These are phyloP conservation scores for Drosophila paulistorum DNA, from an alignment of 1,140 invertebrate genomes.

Conservation along the genomic window DNA sequence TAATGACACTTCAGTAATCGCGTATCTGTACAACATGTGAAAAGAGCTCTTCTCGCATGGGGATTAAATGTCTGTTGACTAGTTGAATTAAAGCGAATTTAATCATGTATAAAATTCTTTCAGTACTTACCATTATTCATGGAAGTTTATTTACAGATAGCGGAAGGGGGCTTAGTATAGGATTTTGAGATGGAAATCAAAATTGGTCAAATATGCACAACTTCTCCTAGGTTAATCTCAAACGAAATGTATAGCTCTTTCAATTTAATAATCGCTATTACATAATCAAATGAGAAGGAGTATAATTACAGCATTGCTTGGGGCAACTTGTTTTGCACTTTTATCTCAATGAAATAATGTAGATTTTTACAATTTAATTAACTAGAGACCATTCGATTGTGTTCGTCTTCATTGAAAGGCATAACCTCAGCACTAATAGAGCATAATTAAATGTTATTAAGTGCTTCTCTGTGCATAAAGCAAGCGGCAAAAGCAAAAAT, in stretches of 20 bases:
- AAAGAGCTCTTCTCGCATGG: neutral
- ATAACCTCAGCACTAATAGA: conserved; percentile 6
- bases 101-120: no score
- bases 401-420: neutral
- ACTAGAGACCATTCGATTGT: conserved; percentile 16
- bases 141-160: no score
- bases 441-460: conserved; percentile 46
- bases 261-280: no score
- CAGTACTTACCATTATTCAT: no score
- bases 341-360: neutral
- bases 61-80: no score
- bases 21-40: neutral
- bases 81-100: no score
- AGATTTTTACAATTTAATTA: conserved; percentile 31
- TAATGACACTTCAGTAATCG: conserved; percentile 1
- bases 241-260: no score
- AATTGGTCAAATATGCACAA: no score
- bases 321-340: neutral
- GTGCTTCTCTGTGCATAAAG: conserved; percentile 26
- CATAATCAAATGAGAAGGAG: neutral
- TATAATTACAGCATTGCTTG: neutral
- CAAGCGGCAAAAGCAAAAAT: conserved; percentile 29
- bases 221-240: no score
- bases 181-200: no score
- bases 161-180: no score